A percentile compares a stretch with the other conserved stretches of the same genome.
Conservation (phyloP, 2,888 invertebrate species). For the Chrysolina haemoptera region DNA sequence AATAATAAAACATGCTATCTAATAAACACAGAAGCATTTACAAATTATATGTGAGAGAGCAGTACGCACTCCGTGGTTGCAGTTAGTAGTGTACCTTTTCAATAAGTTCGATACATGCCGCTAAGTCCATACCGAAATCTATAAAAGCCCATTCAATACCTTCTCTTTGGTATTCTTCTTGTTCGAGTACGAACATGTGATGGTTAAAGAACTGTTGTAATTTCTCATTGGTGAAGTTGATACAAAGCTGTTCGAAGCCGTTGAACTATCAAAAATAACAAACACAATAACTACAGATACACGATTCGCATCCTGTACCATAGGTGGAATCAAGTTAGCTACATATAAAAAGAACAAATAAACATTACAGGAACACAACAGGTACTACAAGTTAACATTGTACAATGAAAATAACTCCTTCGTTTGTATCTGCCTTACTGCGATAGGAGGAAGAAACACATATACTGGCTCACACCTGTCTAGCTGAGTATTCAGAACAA, state of each 20-base stretch:
- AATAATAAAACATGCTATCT: slow-evolving; percentile 32
- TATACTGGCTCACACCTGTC: too few relatives aligned
- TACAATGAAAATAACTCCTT: background rate
- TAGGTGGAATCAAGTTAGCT: slow-evolving; percentile 55
- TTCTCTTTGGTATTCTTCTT: slow-evolving; percentile 93
- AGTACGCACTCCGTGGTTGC: slow-evolving; percentile 11
- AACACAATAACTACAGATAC: slow-evolving; percentile 53
- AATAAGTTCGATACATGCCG: slow-evolving; percentile 85
- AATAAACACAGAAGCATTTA: background rate
- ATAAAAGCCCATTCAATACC: slow-evolving; percentile 95
- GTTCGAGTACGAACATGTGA: slow-evolving; percentile 94
- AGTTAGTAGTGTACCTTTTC: slow-evolving; percentile 76
- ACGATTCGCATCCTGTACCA: slow-evolving; percentile 56
- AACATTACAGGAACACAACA: slow-evolving; percentile 9
- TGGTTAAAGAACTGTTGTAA: slow-evolving; percentile 96
- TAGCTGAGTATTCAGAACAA: background rate
- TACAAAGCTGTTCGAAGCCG: slow-evolving; percentile 94
- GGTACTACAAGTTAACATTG: background rate
- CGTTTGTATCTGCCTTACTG: background rate
- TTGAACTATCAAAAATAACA: slow-evolving; percentile 77
- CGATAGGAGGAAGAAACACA: background rate
- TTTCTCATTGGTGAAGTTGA: slow-evolving; percentile 95
- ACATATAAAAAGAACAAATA: slow-evolving; percentile 27
- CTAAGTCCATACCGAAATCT: slow-evolving; percentile 94
- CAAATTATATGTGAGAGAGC: background rate